Evolutionary conservation across 2,797 vertebrate species (phyloP), one percentile per base, ranked within the genome.

Genomic region (Arnoldichthys spilopterus): DNA sequence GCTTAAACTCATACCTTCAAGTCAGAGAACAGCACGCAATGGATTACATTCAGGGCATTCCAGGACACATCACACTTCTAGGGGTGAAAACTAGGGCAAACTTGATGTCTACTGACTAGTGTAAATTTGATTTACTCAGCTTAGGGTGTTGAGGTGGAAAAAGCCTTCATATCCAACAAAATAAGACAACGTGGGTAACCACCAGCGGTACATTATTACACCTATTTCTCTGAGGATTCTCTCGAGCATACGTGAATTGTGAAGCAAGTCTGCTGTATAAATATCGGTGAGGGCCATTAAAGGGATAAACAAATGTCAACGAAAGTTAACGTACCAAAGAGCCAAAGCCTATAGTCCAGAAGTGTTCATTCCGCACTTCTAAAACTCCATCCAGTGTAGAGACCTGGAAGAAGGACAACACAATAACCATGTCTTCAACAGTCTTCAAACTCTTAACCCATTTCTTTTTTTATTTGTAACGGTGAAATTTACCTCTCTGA

Each of bases 261-360:
- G 9, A 56, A 22, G 51, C 7, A 56, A 1, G 20, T 11, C 11
- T 24, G 37, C 4, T 45, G 4, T 1, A 13, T 45, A 26, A 45
- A 45, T 15, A 24, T 11, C 32, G 20, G 26, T 49, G 53, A 9
- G 16, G 4, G n/a, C 22, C 9, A 37, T 20, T 24, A 8, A 49
- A n/a, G 6, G 13, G 3, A 62, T 66, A 58, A 40, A 56, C 13
- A 49, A 47, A 34, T 22, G 34, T 1, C 16, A 28, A n/a, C n/a
- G 30, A n/a, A 24, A 11, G 3, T 6, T 59, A 79, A 92, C 94
- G 73, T 92, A 99, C 97, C 96, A 99, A 89, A 76, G 95, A 96
- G n/a, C 96, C 98, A 83, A 99, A 99, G 63, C 97, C 97, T 3
- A 99, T 88, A 0, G 97, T 99, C 98, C 98, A 99, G 88, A 99